Base-by-base conservation (phyloP, 2,113 vertebrate genomes). In the Centrocercus urophasianus region DNA sequence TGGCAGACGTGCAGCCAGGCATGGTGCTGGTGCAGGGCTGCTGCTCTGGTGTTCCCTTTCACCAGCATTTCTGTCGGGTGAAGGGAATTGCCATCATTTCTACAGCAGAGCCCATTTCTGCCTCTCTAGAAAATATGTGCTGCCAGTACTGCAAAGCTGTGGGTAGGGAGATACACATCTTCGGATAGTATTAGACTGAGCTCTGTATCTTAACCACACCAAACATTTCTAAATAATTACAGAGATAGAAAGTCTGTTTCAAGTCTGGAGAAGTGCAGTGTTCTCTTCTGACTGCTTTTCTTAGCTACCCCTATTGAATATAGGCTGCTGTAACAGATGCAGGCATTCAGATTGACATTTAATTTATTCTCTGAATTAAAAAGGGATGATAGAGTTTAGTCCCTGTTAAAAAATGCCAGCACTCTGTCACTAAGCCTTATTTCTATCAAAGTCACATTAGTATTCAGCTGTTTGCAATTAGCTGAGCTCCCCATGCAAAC, bases 401-500 rank as follows among this genome's bases (percentile, higher is more conserved):
- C 63, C 57, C 61, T 83, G 82, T 78, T 92, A 93, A 93, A 84
- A 95, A 91, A 86, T 84, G 69, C 79, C 73, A 95, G n/a, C 47
- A 34, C 21, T 94, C 85, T 94, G 85, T 86, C 93, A 83, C 83
- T 88, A 67, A 95, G 61, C 30, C 36, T 95, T 93, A 47, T n/a
- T 86, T 93, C 70, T 88, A 88, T 91, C 92, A 91, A 93, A 94
- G 69, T 83, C 80, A 75, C 25, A 88, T 95, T 93, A 97, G 65
- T 45, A 89, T 93, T 95, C 95, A 94, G 78, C 91, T 95, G 95
- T 93, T 95, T 86, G 90, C 64, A 91, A 96, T 95, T 97, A 93
- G 45, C 47, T 85, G 70, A 93, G 60, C 45, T 93, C 88, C 34
- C 77, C 70, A 60, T 72, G 86, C 56, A 83, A 90, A 21, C 18